Base-by-base conservation (phyloP, 2,113 vertebrate genomes). In the Ctenodactylus gundi region DNA sequence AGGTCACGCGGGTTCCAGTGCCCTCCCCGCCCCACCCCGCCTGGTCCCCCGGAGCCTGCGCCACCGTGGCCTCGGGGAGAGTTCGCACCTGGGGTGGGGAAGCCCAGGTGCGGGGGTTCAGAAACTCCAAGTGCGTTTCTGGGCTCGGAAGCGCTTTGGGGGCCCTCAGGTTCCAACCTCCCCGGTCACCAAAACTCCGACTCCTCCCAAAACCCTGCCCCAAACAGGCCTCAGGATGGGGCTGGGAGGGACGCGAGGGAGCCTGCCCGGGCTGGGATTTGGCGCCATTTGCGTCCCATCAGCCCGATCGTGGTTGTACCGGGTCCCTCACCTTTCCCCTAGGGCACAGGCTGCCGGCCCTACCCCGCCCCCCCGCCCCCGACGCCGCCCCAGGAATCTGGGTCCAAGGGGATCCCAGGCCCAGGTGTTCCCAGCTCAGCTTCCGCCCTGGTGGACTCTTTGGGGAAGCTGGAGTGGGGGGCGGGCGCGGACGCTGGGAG, bases 251-350 rank as follows among this genome's bases (percentile, higher is more conserved):
- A 2, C 7, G 6, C 1, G 27, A 27, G n/a, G 41, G n/a, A 7
- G 57, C 4, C 13, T 6, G 41, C 31, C n/a, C 27, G 10, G 60
- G 62, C 53, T 11, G 4, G 21, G 72, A 11, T 36, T 44, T 18
- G 39, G 27, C 0, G 21, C 11, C 67, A 67, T 55, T 21, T 58
- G 39, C 21, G 39, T 1, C 4, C 82, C 23, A 9, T 6, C 8
- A 49, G 0, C 53, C 25, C 0, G 3, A 11, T 27, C 49, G 0
- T 0, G 55, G 36, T 49, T 0, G 31, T 17, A 3, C 46, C 0
- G 11, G 39, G 57, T 21, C 29, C 15, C 25, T n/a, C 1, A 67
- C 46, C 6, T 78, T 46, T 3, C 17, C n/a, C 88, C 76, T 4
- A 4, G 1, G 51, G 91, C 4, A 2, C n/a, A n/a, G n/a, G n/a